Evolutionary conservation across 2,113 vertebrate species (phyloP), one percentile per base, ranked within the genome.

Genomic region (Cinclus cinclus): DNA sequence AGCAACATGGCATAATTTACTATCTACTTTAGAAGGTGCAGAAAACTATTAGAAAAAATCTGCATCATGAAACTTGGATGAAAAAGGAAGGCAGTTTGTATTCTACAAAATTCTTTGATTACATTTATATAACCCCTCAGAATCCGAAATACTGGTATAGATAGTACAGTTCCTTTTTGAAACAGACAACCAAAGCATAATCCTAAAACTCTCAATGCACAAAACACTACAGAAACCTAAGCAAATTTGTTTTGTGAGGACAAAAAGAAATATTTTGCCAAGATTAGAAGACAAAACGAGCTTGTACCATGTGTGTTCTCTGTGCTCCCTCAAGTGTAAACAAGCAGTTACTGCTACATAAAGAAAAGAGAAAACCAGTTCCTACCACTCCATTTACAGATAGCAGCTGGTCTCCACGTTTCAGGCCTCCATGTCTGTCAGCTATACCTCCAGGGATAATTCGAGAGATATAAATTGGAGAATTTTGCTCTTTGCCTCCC

Each of bases 401-500:
- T 21, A 99, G 99, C 64, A 99, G 99, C 91, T 99, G 99, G 97
- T 99, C 99, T 74, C 99, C 99, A 78, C 99, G 98, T 96, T 99
- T 99, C 87, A 99, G 98, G 63, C 99, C 99, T 39, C 99, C 99
- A 1, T 99, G 99, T 35, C 99, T 98, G 95, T 99, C 99, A 67
- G 99, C 99, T 62, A 99, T 99, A 49, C 99, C 99, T 39, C 98
- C 99, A 31, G 99, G 99, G 96, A 99, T 99, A 96, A 99, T 99
- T 62, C 99, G 98, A 20, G 99, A 99, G 96, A 99, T 99, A 90
- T 99, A 99, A 92, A 99, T 99, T 3, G 99, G 99, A 10, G 99
- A 99, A 94, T 99, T 99, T 96, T 99, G 99, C 92, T 99, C 99
- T 98, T 99, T 99, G 90, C 99, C 99, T 70, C 99, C 99, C 99